Percentiles rank a stretch among this genome's conserved stretches.
These are phyloP conservation scores for Nanorana parkeri DNA, from an alignment of 2,113 vertebrate genomes.

Conservation along the genomic window DNA sequence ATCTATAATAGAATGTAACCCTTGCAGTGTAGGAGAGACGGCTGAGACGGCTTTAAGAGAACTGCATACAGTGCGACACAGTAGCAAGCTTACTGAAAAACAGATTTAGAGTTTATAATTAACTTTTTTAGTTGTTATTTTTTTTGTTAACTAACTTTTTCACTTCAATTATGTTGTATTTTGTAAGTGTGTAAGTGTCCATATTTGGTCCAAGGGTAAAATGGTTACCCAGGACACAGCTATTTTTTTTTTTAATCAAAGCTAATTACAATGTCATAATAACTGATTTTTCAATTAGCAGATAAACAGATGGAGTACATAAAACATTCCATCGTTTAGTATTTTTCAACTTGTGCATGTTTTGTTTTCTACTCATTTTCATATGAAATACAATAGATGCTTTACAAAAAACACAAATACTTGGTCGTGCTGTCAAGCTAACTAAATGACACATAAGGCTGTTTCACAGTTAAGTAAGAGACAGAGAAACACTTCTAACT, in stretches of 20 bases:
- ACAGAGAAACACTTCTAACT: slow-evolving; percentile 18
- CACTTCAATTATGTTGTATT: too few species aligned
- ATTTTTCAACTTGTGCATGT: neutral
- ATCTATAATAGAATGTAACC: too few species aligned
- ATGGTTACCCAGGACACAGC: neutral
- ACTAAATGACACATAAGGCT: slow-evolving; percentile 8
- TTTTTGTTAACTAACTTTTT: too few species aligned
- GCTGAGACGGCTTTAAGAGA: too few species aligned
- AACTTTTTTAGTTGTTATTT: too few species aligned
- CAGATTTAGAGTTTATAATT: too few species aligned
- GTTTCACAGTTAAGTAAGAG: slow-evolving; percentile 3
- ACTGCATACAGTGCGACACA: too few species aligned
- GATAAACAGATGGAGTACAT: slow-evolving; percentile 15
- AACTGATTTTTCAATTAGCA: neutral
- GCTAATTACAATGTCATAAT: neutral
- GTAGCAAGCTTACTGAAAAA: too few species aligned
- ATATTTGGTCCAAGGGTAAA: neutral
- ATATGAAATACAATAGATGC: slow-evolving; percentile 1
- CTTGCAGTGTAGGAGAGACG: too few species aligned
- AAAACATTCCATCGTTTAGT: neutral
- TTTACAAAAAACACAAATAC: slow-evolving; percentile 8
- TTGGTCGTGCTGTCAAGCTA: slow-evolving; percentile 28
- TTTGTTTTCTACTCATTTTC: neutral
- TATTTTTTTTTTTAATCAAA: neutral
- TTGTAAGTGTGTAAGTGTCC: too few species aligned